phyloP scores from a whole-genome alignment of 2,888 invertebrate genomes.

The Sipunculus nudus region DNA sequence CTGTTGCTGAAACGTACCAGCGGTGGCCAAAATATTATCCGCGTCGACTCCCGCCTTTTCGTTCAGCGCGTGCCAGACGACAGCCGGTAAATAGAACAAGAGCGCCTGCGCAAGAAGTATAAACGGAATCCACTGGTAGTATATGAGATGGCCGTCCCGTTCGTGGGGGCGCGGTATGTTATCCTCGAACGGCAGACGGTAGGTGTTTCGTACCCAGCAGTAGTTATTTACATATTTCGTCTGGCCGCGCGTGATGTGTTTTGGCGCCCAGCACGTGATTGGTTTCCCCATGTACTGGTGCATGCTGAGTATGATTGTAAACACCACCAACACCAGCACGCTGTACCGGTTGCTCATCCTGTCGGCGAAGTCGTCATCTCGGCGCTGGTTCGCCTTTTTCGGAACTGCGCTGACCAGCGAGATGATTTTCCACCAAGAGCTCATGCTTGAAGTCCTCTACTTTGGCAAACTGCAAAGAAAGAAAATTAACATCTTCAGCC shows the following conservation, averaged over 20 bases:
- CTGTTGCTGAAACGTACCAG: too few relatives aligned
- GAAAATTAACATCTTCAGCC: too few relatives aligned
- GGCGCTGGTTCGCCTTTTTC: too few relatives aligned
- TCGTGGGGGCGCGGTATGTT: conserved; percentile 4
- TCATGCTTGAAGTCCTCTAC: too few relatives aligned
- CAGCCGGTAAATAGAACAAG: conserved; percentile 56
- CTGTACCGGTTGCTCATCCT: conserved; percentile 24
- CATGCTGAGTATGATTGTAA: conserved; percentile 16
- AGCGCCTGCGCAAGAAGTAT: conserved; percentile 62
- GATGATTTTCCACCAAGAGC: too few relatives aligned
- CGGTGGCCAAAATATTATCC: conserved; percentile 24
- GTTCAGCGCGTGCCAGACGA: conserved; percentile 29
- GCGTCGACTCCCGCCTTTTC: conserved; percentile 29
- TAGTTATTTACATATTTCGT: conserved; percentile 18
- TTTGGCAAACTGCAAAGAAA: too few relatives aligned
- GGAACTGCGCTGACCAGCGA: too few relatives aligned
- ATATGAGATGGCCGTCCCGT: conserved; percentile 27
- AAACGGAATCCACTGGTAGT: conserved; percentile 56
- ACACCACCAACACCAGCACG: conserved; percentile 22
- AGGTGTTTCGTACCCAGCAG: conserved; percentile 34
- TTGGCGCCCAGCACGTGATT: conserved; percentile 30
- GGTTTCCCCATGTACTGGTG: conserved; percentile 22
- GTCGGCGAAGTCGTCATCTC: conserved; percentile 31
- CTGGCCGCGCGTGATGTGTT: conserved; percentile 27
- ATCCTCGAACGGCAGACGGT: conserved; percentile 14